Evolutionary conservation across 2,888 invertebrate species (phyloP), one percentile per base, ranked within the genome.

Genomic region (Drosophila paranaensis): DNA sequence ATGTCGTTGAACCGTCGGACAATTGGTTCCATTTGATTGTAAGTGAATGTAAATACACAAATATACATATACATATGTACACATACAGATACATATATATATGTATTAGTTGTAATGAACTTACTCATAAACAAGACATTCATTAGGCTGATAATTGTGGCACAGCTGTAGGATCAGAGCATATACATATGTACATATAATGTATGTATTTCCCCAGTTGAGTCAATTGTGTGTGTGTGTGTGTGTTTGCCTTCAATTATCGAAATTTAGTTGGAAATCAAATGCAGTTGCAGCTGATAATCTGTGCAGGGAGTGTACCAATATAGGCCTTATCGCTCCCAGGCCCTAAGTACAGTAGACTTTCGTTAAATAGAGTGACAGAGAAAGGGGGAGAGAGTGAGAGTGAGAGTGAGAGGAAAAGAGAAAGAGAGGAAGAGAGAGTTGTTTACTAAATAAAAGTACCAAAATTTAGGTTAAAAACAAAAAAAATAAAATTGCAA

Each of bases 1-100:
- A 61, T 73, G 83, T 79, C 83, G 67, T 70, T 83, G 81, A 81
- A 83, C 81, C 64, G 35, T 42, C 37, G n/a, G 42, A 56, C 42
- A 65, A 66, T 79, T 68, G 50, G n/a, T 9, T 33, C 45, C 51
- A 40, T 42, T 51, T 35, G 10, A 25, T 53, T 25, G 14, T 6
- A 50, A 10, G 37, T 25, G 46, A 56, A 35, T 45, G 9, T 20
- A 16, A 6, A 16, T 40, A 14, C 9, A 37, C 6, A 2, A 8
- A 39, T 20, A 8, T 33, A 11, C n/a, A 14, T 16, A 3, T 9
- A 27, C 4, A 2, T 4, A 13, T 1, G n/a, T 33, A 16, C 3
- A 14, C 9, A 14, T 45, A 33, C 6, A 33, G 10, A 2, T 40
- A 40, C 5, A 9, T 25, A 30, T 25, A 13, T 16, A 2, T n/a